These are phyloP conservation scores for Thalassoma bifasciatum DNA, from an alignment of 2,113 vertebrate species.

Conservation along the genomic window DNA sequence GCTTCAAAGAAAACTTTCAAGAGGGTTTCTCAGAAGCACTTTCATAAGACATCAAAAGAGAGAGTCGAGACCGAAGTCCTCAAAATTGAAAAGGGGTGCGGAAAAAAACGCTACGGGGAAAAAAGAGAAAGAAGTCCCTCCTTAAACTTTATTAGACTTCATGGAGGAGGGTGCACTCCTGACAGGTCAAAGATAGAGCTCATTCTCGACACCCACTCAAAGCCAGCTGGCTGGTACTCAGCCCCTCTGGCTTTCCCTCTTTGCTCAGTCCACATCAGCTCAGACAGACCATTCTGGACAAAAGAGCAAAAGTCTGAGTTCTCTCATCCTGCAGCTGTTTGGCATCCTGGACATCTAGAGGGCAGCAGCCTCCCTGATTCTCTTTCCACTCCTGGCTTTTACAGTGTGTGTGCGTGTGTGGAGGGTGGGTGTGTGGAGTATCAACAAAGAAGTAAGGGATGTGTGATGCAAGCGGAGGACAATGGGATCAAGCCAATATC, in stretches of 20 bases:
- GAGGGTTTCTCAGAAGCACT: background rate
- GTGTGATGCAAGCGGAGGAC: too few species aligned
- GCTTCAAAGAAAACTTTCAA: background rate
- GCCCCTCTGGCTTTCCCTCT: background rate
- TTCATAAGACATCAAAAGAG: background rate
- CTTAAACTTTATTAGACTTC: too few species aligned
- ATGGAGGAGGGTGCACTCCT: too few species aligned
- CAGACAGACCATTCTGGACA: background rate
- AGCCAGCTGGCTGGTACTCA: background rate
- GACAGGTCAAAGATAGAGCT: background rate
- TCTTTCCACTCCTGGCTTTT: background rate
- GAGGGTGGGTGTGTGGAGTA: too few species aligned
- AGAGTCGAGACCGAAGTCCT: too few species aligned
- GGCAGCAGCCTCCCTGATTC: background rate
- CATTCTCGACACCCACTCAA: background rate
- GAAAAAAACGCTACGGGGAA: background rate
- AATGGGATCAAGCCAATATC: too few species aligned
- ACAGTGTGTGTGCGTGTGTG: too few species aligned
- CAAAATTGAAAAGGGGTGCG: too few species aligned
- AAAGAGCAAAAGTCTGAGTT: background rate
- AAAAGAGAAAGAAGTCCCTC: too few species aligned
- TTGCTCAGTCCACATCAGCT: background rate
- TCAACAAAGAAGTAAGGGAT: too few species aligned
- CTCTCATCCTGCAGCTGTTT: background rate
- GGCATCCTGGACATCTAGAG: background rate